A percentile compares a stretch with the other conserved stretches of the same genome.
Conservation (phyloP, 1,140 invertebrate species). For the Zaprionus vittiger region DNA sequence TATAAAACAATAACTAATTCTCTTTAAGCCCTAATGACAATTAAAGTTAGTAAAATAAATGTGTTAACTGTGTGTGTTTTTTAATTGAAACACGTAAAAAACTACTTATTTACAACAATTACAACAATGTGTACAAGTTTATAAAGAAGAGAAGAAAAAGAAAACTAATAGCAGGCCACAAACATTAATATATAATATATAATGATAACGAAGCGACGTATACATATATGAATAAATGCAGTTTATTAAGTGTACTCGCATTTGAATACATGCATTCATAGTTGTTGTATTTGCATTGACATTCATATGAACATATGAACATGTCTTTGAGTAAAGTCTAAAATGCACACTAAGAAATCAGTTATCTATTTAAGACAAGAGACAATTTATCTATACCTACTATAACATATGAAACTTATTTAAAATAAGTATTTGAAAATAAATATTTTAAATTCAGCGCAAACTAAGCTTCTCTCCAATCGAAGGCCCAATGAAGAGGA, state of each 20-base stretch:
- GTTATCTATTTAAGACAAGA: constrained; percentile 47
- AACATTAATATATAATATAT: constrained; percentile 9
- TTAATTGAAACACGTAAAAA: constrained; percentile 23
- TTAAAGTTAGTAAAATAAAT: constrained; percentile 37
- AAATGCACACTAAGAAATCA: constrained; percentile 19
- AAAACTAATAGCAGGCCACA: not conserved
- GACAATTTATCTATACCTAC: constrained; percentile 43
- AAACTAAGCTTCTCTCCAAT: not conserved
- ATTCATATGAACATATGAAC: constrained; percentile 7
- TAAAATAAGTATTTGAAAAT: constrained; percentile 53
- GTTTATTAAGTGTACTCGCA: not conserved
- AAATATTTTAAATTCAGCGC: constrained; percentile 49
- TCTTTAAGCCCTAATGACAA: not conserved
- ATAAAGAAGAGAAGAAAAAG: constrained; percentile 10
- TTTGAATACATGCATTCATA: not conserved
- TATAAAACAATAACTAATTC: not conserved
- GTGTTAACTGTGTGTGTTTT: constrained; percentile 36
- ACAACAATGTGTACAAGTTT: not conserved
- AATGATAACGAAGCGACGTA: not conserved
- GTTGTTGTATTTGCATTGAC: not conserved
- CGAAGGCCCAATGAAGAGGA: not conserved
- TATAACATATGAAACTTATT: constrained; percentile 46
- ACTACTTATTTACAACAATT: constrained; percentile 19
- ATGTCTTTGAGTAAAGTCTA: not conserved
- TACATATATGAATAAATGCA: not conserved